Evolutionary conservation across 2,113 vertebrate species (phyloP), one percentile per base, ranked within the genome.

Genomic region (Salvelinus alpinus): DNA sequence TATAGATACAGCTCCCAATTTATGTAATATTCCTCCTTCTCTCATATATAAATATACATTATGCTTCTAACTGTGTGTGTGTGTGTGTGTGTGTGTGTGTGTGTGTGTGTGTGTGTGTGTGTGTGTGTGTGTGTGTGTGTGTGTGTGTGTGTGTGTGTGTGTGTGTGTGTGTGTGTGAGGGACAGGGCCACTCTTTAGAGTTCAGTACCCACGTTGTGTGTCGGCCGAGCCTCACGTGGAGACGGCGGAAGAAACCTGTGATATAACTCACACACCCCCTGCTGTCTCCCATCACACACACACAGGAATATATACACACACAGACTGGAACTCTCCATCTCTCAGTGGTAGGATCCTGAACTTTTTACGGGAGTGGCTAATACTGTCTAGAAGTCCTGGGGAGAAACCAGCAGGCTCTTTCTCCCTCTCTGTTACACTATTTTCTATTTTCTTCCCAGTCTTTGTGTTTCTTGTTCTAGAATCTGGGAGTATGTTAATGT

Each of bases 111-210:
- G 68, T 22, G 68, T 24, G 68, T 24, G 68, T 24, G 68, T 48
- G 68, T 22, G 68, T 47, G 38, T 47, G n/a, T 47, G 18, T 65
- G 4, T 22, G 79, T 71, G 65, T 71, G 18, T 54, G 14, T 13
- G 6, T 3, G 14, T 54, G 70, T 54, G 51, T 44, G 51, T 34
- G 71, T 60, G 71, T 31, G 71, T 20, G 59, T 20, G 59, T 20
- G 59, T 20, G 59, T 18, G 59, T 20, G 16, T 8, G 64, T 22
- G 64, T 22, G 64, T 22, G 64, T 13, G 64, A 68, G 84, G 87
- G 91, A 91, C 89, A 90, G 84, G 87, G 89, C 85, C 89, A 87
- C 88, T 86, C 87, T 75, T 89, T 84, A 88, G 88, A 91, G 91
- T 91, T 91, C 91, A 90, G 81, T 87, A 86, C 86, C 86, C 91